Base-by-base conservation (phyloP, 2,888 invertebrate species). In the Carterocephalus palaemon region DNA sequence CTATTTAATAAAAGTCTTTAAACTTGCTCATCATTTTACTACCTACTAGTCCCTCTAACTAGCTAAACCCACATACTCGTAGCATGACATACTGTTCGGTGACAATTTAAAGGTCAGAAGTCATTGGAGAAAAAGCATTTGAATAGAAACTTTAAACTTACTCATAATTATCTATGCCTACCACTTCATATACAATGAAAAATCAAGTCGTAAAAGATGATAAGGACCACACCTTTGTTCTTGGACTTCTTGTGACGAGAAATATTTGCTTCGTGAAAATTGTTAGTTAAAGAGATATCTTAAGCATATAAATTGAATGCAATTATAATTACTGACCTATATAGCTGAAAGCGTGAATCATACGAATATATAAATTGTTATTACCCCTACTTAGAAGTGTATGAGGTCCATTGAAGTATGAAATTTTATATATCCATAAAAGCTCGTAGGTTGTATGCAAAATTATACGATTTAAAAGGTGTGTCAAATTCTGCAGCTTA, bases 241-340 rank as follows among this genome's bases (percentile, higher is more conserved):
- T n/a, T n/a, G n/a, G n/a, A n/a, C n/a, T n/a, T n/a, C n/a, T n/a
- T n/a, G n/a, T n/a, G n/a, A n/a, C n/a, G 4, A 2, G 13, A 1
- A 37, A 36, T 26, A 12, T 28, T 26, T 37, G 26, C 17, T 19
- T 26, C 37, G 9, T 24, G 16, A 16, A 16, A 16, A 12, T 24
- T 16, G 37, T 37, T 19, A 26, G n/a, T 20, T 28, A 38, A 19
- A 38, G 13, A 34, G 19, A 26, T 13, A 28, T 26, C 28, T 38
- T 19, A 28, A 12, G 17, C 13, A 20, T 28, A 20, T 28, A 38
- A 38, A 38, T 38, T 38, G 28, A 28, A 28, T 28, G n/a, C 38
- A 28, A 38, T 38, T 38, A 38, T 9, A 28, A 12, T 38, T 28
- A 20, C 38, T 38, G 38, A 38, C 28, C 3, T 13, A 28, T 28